Conservation (phyloP, 2,797 vertebrate genomes). For the Lagorchestes hirsutus region DNA sequence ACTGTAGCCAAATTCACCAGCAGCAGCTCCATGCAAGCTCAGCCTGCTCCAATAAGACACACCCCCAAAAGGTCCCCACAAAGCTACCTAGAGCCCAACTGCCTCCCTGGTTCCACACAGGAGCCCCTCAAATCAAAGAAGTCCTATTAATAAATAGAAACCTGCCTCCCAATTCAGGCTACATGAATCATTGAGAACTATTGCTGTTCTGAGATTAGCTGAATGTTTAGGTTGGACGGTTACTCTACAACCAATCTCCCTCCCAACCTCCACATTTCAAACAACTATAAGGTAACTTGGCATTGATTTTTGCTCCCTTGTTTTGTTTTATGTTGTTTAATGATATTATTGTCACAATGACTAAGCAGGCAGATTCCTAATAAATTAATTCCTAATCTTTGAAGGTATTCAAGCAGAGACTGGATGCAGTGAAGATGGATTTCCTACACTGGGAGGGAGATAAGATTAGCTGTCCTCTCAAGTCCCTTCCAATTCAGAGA, state of each 20-base stretch:
- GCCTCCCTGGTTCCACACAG: not conserved
- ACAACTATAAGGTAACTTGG: not conserved
- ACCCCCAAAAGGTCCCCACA: too few species aligned
- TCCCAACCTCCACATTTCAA: not conserved
- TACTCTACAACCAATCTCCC: not conserved
- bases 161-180: not conserved
- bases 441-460: not conserved
- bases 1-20: not conserved
- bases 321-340: not conserved
- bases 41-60: not conserved
- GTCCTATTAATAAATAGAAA: not conserved
- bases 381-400: not conserved
- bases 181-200: not conserved
- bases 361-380: not conserved
- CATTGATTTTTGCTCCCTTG: not conserved
- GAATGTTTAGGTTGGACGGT: not conserved
- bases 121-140: not conserved
- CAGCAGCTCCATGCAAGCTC: not conserved
- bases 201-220: not conserved
- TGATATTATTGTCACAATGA: not conserved
- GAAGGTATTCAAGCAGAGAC: not conserved
- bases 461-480: not conserved
- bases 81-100: too few species aligned
- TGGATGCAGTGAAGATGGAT: not conserved
- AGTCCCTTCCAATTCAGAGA: not conserved